Evolutionary conservation across 2,888 invertebrate genomes (phyloP), one percentile per base, ranked within the genome.

Genomic region (Andrena fulva): DNA sequence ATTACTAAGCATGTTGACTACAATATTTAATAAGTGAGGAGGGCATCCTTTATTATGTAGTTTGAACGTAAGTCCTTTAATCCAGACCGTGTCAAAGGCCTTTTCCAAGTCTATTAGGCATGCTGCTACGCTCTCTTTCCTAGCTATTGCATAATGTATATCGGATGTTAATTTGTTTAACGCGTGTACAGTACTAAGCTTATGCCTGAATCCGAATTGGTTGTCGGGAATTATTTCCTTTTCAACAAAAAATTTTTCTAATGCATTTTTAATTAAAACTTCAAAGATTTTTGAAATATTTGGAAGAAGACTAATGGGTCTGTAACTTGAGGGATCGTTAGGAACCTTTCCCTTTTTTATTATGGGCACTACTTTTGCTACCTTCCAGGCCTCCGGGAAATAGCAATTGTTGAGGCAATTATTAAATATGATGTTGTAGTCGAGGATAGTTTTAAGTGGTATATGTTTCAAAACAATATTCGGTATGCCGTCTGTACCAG

Each of bases 131-230:
- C 12, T 4, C 1, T 42, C 2, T 0, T 50, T 56, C 2, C 33
- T 20, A 5, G 29, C 0, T 0, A 52, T 0, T 5, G 35, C 42
- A 1, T 8, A 7, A 0, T 16, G 8, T 3, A 67, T n/a, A 2
- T 59, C 50, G 0, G 54, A 54, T 0, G 48, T 20, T 7, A 67
- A 3, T 10, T 52, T 63, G 0, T 6, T 35, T 1, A 76, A 1
- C 0, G 60, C 68, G 0, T 76, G 76, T 0, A 48, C 24, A 3
- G 56, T 77, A 0, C 56, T 31, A 5, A 59, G 64, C 4, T n/a
- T n/a, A 0, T 12, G 1, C 8, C 70, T 27, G 2, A 77, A 77
- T 0, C 63, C 63, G 4, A 77, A 70, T 24, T 77, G 63, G 0
- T 42, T 42, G 3, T 42, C 42, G 0, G 42, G 42, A 12, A 42